Evolutionary conservation across 2,113 vertebrate species (phyloP).

Genomic region (Dinomys branickii): DNA sequence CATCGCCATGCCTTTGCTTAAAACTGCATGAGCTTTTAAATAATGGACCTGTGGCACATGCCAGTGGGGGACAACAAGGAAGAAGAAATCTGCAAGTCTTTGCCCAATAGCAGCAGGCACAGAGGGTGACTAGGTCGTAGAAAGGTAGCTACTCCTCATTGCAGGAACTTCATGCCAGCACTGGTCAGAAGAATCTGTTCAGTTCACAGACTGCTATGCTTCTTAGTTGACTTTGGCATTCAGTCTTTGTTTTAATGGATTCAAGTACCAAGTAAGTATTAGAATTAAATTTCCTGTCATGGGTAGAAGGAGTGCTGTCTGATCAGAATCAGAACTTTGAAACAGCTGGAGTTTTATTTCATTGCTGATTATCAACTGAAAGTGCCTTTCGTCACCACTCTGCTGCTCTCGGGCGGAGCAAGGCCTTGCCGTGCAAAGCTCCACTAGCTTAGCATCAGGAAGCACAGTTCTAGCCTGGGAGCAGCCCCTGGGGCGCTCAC

Average conservation of each 20-base stretch:
- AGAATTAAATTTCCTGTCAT: conserved; percentile 86
- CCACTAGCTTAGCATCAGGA: neutral
- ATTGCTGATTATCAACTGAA: conserved; percentile 43
- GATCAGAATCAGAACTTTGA: conserved; percentile 60
- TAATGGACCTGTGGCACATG: neutral
- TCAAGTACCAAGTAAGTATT: conserved; percentile 83
- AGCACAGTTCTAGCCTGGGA: neutral
- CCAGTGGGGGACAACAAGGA: neutral
- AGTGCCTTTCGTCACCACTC: neutral
- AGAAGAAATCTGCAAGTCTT: conserved; percentile 16
- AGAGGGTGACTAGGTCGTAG: conserved; percentile 69
- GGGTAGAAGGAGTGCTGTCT: conserved; percentile 61
- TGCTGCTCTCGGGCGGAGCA: neutral
- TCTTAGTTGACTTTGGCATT: conserved; percentile 78
- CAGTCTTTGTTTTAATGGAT: conserved; percentile 80
- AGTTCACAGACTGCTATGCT: conserved; percentile 68
- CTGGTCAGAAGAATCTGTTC: conserved; percentile 42
- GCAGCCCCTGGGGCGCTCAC: neutral
- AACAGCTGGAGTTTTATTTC: conserved; percentile 62
- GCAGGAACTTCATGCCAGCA: conserved; percentile 45
- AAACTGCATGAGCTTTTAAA: conserved; percentile 72
- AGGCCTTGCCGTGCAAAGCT: neutral
- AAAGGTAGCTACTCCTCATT: conserved; percentile 64
- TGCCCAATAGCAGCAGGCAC: conserved; percentile 38
- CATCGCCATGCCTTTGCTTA: conserved; percentile 46